phyloP scores from a whole-genome alignment of 2,888 invertebrate species.

The Philaethria dido region DNA sequence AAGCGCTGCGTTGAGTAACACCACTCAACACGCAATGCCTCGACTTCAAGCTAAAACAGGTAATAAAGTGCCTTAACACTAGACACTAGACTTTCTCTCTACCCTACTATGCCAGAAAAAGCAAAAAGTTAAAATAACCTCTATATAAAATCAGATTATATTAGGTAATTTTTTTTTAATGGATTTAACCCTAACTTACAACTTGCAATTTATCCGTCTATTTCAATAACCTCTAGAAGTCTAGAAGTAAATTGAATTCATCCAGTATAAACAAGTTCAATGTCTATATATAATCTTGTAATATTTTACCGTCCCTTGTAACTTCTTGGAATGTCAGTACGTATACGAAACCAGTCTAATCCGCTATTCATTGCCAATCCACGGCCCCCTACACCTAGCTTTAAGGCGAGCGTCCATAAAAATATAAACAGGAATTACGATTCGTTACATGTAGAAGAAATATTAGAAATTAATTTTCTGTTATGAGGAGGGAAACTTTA shows the following conservation, averaged over 20 bases:
- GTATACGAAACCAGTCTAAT: constrained; percentile 37
- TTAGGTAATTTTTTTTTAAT: too few species aligned
- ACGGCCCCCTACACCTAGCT: constrained; percentile 37
- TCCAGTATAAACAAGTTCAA: background rate
- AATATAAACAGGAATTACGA: background rate
- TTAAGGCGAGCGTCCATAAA: constrained; percentile 27
- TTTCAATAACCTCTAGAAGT: background rate
- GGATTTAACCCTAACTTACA: too few species aligned
- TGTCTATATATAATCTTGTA: background rate
- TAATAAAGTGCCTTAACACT: too few species aligned
- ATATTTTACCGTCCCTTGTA: constrained; percentile 7
- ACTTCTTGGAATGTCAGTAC: constrained; percentile 23
- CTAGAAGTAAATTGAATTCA: background rate
- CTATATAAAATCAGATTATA: too few species aligned
- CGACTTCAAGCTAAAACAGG: too few species aligned
- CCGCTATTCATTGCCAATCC: constrained; percentile 30
- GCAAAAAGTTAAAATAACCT: too few species aligned
- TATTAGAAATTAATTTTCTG: background rate
- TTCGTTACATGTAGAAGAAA: background rate
- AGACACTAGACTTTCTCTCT: too few species aligned
- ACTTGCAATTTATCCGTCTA: too few species aligned
- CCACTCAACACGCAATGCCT: too few species aligned
- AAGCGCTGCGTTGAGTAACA: too few species aligned
- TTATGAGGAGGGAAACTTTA: too few species aligned
- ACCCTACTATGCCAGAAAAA: too few species aligned